Evolutionary conservation across 2,113 vertebrate species (phyloP), one percentile per base, ranked within the genome.

Genomic region (Paramormyrops kingsleyae): DNA sequence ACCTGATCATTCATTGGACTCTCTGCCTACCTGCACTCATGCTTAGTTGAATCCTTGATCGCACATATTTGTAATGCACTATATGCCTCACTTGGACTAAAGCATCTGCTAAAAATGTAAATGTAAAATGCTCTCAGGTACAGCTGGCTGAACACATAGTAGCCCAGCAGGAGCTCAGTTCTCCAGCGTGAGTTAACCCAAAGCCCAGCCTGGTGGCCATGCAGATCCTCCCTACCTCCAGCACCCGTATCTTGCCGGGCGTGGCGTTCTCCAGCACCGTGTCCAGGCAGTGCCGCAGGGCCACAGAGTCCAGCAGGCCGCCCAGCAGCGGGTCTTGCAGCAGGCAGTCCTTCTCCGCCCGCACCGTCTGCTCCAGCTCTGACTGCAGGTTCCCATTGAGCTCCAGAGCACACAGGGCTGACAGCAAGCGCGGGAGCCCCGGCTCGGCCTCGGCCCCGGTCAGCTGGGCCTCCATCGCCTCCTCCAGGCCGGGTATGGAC

Each of bases 351-450:
- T 93, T 95, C 91, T 99, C 97, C 88, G 92, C 95, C 90, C 94
- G 92, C 80, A 99, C 96, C 0, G 95, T 94, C 91, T 97, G 96
- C 12, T 96, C 93, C 91, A 99, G 94, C 88, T 98, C 98, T 12
- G 96, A 97, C 31, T 90, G 94, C 8, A 98, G 95, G 93, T 97
- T 99, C 17, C 99, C 98, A 0, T 99, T 99, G 46, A 98, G 94
- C 91, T 98, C 97, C 83, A 98, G 93, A 10, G 3, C 91, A 42
- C 97, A 98, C 47, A 98, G 96, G 19, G 97, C 94, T 0, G 93
- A 70, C 10, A 99, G 95, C 84, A 99, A 95, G n/a, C 95, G 95
- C 3, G 95, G 91, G 80, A 99, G 95, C 5, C 96, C 93, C 0
- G 95, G 95, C 91, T 95, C 94, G 0, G 91, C 10, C 5, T 94